Conservation (phyloP, 2,888 invertebrate genomes). For the Polymixis flavicincta region DNA sequence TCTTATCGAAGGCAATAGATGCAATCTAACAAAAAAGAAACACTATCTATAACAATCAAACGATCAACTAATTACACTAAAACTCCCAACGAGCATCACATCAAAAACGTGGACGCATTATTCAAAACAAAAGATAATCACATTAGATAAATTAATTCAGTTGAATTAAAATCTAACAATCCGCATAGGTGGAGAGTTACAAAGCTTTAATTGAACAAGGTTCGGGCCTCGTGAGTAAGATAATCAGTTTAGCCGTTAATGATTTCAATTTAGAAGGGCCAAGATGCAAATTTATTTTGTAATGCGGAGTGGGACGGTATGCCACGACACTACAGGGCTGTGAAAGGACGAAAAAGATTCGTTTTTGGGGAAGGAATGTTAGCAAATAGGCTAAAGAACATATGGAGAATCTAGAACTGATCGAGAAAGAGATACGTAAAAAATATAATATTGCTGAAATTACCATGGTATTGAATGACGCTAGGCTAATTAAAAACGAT, state of each 20-base stretch:
- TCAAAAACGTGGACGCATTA: conserved; percentile 66
- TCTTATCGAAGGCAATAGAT: conserved; percentile 19
- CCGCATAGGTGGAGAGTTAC: conserved; percentile 86
- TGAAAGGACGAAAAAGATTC: neutral
- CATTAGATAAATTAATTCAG: conserved; percentile 65
- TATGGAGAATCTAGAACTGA: neutral
- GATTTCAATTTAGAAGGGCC: conserved; percentile 88
- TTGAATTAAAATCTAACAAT: conserved; percentile 82
- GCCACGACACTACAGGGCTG: conserved; percentile 69
- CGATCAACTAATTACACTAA: conserved; percentile 20
- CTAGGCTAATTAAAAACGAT: neutral
- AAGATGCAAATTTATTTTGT: conserved; percentile 86
- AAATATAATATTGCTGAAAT: neutral
- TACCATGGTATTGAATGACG: neutral
- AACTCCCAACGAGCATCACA: conserved; percentile 17
- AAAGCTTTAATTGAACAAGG: conserved; percentile 87
- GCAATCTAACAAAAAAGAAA: neutral
- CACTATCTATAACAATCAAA: neutral
- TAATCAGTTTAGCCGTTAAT: conserved; percentile 87
- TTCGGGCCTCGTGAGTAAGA: conserved; percentile 88
- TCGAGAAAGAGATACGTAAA: neutral
- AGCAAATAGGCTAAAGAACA: too few relatives aligned
- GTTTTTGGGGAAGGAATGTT: neutral
- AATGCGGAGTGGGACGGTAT: conserved; percentile 76
- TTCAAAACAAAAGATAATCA: conserved; percentile 66